These are phyloP conservation scores for Macrobrachium nipponense DNA, from an alignment of 1,140 invertebrate genomes.

Conservation along the genomic window DNA sequence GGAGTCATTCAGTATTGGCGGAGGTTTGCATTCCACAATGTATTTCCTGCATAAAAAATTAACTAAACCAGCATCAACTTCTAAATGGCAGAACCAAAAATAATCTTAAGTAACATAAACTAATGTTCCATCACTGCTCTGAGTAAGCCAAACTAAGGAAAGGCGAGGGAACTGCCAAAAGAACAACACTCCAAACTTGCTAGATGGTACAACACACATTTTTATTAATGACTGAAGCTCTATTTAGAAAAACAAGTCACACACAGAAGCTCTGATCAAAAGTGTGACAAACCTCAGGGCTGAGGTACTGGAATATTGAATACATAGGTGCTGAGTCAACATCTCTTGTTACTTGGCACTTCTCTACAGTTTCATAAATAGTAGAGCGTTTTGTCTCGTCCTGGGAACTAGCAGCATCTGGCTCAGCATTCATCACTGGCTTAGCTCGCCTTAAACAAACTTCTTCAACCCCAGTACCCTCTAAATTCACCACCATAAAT, in stretches of 20 bases:
- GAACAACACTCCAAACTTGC: slow-evolving; percentile 18
- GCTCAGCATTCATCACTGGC: slow-evolving; percentile 50
- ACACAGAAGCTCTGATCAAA: slow-evolving; percentile 51
- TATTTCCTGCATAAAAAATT: too few species aligned
- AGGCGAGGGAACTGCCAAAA: background rate
- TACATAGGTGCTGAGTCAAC: slow-evolving; percentile 62
- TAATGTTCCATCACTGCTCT: too few species aligned
- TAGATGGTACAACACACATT: slow-evolving; percentile 39
- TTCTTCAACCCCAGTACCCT: slow-evolving; percentile 38
- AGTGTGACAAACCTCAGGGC: slow-evolving; percentile 58
- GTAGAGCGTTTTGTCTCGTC: slow-evolving; percentile 57
- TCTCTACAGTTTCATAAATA: slow-evolving; percentile 63
- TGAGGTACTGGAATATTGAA: slow-evolving; percentile 63
- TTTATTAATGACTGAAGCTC: slow-evolving; percentile 8
- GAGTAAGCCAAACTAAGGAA: slow-evolving; percentile 4
- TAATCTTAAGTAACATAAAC: too few species aligned
- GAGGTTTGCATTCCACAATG: too few species aligned
- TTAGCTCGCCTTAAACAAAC: slow-evolving; percentile 33
- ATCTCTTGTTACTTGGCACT: slow-evolving; percentile 56
- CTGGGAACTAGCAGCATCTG: slow-evolving; percentile 24
- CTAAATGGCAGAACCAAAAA: too few species aligned
- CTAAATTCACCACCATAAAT: slow-evolving; percentile 58
- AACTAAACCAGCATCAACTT: too few species aligned
- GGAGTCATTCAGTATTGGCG: too few species aligned
- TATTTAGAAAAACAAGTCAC: slow-evolving; percentile 19